A percentile compares a stretch with the other conserved stretches of the same genome.
Conservation (phyloP, 2,888 invertebrate species). For the Callyntrura sp. region DNA sequence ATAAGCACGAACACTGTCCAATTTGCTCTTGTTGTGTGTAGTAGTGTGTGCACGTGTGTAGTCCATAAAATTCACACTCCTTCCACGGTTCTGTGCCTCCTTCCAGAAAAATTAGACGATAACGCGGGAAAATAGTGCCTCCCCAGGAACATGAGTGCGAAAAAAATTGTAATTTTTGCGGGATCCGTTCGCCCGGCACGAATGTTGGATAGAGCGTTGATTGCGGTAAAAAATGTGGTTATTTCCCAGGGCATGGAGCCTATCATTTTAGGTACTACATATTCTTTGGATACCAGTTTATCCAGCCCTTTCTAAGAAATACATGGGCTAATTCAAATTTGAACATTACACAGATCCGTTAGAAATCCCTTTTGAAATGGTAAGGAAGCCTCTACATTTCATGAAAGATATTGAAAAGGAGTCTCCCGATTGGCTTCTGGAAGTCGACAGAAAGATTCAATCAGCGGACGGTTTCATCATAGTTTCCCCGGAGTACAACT, state of each 20-base stretch:
- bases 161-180: conserved; percentile 83
- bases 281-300: conserved; percentile 25
- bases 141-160: conserved; percentile 60
- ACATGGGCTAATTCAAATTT: conserved; percentile 33
- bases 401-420: conserved; percentile 82
- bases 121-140: not conserved
- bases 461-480: conserved; percentile 86
- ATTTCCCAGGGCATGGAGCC: conserved; percentile 83
- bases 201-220: conserved; percentile 84
- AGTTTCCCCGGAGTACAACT: conserved; percentile 86
- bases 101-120: no score
- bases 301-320: not conserved
- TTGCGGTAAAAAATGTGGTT: conserved; percentile 84
- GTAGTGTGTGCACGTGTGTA: no score
- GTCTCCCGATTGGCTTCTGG: conserved; percentile 84
- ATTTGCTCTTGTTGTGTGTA: no score
- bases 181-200: conserved; percentile 84
- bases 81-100: no score
- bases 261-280: conserved; percentile 84
- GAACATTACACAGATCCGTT: conserved; percentile 85
- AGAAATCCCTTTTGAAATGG: conserved; percentile 85
- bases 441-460: conserved; percentile 84
- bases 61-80: no score
- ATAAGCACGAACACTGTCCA: no score
- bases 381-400: conserved; percentile 85